Evolutionary conservation across 1,140 invertebrate genomes (phyloP), one percentile per base, ranked within the genome.

Genomic region (Drosophila ohnishii): DNA sequence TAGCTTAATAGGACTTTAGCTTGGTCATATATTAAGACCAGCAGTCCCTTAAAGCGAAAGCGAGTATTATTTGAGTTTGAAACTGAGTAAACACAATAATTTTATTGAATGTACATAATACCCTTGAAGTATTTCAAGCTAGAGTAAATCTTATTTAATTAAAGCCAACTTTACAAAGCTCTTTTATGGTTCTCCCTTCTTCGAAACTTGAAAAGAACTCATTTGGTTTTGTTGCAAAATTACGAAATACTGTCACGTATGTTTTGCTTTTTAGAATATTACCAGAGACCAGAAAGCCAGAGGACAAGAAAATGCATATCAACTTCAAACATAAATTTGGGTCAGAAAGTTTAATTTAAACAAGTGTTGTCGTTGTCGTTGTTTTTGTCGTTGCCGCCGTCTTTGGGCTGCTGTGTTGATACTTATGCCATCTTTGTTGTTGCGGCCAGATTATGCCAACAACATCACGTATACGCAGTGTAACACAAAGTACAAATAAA

Each of bases 261-360:
- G 79, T 84, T 67, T 67, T 76, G 80, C 83, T 88, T 87, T 87
- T 88, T 88, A 88, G 83, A 87, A 87, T 87, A 87, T 88, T 80
- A 67, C 73, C 48, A 55, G 37, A 74, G 57, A 53, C 50, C 40
- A 65, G 14, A 44, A 44, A 67, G 60, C 37, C 45, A 50, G 48
- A 67, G 66, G 71, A 76, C 69, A 71, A 71, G 69, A 71, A 80
- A 88, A 45, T 75, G 72, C 73, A 88, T 80, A 88, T 80, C 80
- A 88, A 88, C 73, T 84, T 80, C 77, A 80, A 84, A 80, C 84
- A 88, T 88, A 88, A 88, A 88, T 88, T 88, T 80, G 66, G 84
- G 84, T 88, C 84, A 88, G 65, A 88, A 88, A 87, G 72, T 87
- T 87, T 87, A 87, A 87, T 87, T 87, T 88, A 78, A 88, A 88